Percentiles rank a stretch among this genome's conserved stretches.
These are phyloP conservation scores for Helicolenus hilgendorfi DNA, from an alignment of 2,797 vertebrate genomes.

Conservation along the genomic window DNA sequence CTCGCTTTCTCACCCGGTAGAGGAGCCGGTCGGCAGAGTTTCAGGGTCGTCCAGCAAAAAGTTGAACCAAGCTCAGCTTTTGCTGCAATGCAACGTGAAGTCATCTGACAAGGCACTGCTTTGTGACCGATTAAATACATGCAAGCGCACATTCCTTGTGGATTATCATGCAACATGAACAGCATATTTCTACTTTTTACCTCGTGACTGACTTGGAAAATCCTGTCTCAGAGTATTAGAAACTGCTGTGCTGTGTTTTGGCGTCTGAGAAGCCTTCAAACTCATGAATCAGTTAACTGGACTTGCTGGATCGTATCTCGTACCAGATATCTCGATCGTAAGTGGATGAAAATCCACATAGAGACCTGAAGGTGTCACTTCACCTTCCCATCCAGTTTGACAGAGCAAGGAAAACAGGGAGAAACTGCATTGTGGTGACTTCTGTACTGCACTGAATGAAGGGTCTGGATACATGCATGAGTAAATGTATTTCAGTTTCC, in stretches of 20 bases:
- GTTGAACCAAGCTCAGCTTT: not conserved
- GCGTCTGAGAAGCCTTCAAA: not conserved
- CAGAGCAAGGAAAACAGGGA: not conserved
- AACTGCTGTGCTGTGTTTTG: not conserved
- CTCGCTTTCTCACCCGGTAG: too few species aligned
- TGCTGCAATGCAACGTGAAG: not conserved
- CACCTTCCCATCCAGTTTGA: not conserved
- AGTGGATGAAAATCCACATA: too few species aligned
- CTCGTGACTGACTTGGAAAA: not conserved
- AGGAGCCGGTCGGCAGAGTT: too few species aligned
- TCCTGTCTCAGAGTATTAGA: not conserved
- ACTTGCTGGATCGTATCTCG: not conserved
- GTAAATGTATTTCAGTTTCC: not conserved
- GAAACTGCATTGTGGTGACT: not conserved
- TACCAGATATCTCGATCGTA: too few species aligned
- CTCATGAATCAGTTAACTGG: not conserved
- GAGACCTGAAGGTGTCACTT: not conserved
- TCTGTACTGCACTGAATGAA: not conserved
- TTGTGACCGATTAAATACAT: constrained; percentile 3
- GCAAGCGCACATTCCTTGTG: constrained; percentile 7
- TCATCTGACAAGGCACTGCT: not conserved
- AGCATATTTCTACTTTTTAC: not conserved
- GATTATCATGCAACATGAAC: not conserved
- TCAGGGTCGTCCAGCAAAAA: not conserved
- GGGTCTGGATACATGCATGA: not conserved